Evolutionary conservation across 2,113 vertebrate genomes (phyloP).

Genomic region (Bubalus kerabau): DNA sequence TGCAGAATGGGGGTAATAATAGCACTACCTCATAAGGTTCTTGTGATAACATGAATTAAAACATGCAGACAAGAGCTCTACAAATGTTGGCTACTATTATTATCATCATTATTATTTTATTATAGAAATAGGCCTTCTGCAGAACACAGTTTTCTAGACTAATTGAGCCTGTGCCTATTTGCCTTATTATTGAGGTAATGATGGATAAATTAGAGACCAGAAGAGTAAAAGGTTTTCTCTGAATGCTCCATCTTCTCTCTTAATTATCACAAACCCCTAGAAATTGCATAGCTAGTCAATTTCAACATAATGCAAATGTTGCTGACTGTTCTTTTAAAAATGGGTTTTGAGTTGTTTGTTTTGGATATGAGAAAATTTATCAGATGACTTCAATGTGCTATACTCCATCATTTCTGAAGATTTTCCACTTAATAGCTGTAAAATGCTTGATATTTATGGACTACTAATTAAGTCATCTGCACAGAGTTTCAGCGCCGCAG

Average conservation of each 20-base stretch:
- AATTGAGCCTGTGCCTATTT: slow-evolving; percentile 30
- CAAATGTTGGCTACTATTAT: neutral
- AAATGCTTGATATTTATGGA: neutral
- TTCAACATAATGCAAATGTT: slow-evolving; percentile 28
- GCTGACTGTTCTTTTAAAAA: slow-evolving; percentile 25
- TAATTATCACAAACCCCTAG: slow-evolving; percentile 40
- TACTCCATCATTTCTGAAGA: slow-evolving; percentile 3
- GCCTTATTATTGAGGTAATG: slow-evolving; percentile 25
- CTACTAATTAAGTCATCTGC: neutral
- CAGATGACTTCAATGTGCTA: neutral
- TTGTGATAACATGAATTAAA: slow-evolving; percentile 24
- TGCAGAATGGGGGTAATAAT: neutral
- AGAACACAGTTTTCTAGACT: slow-evolving; percentile 1
- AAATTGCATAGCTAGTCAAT: slow-evolving; percentile 8
- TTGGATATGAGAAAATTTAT: neutral
- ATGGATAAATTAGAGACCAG: slow-evolving; percentile 44
- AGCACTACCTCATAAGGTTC: neutral
- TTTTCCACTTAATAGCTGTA: neutral
- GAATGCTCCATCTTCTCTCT: slow-evolving; percentile 28
- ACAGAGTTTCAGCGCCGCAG: neutral
- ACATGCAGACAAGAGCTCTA: neutral
- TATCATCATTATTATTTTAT: slow-evolving; percentile 14
- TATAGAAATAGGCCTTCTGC: neutral
- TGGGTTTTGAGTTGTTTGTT: slow-evolving; percentile 1
- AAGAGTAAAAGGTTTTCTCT: slow-evolving; percentile 44